phyloP scores from a whole-genome alignment of 1,140 invertebrate genomes.

The Dysdera silvatica region DNA sequence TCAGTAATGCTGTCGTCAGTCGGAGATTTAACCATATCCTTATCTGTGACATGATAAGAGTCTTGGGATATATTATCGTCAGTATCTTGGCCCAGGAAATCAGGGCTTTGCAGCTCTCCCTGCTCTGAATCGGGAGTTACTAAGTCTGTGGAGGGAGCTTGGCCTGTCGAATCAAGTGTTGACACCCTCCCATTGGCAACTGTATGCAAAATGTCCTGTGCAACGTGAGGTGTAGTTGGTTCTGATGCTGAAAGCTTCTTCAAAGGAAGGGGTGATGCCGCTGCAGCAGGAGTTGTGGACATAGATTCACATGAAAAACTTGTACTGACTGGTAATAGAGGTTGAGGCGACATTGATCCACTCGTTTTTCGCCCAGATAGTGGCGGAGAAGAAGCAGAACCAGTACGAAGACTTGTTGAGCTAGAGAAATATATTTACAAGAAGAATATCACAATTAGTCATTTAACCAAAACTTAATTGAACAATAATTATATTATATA shows the following conservation, averaged over 20 bases:
- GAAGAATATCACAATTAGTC: too few relatives aligned
- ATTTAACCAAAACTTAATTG: too few relatives aligned
- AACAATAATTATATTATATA: too few relatives aligned
- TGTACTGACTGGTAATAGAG: slow-evolving; percentile 37
- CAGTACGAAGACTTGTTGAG: slow-evolving; percentile 32
- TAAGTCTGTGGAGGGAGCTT: neutral
- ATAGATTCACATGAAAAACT: slow-evolving; percentile 33
- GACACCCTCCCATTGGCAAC: neutral
- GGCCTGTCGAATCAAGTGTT: neutral
- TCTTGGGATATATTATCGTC: slow-evolving; percentile 28
- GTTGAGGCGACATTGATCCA: slow-evolving; percentile 36
- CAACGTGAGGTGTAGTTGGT: slow-evolving; percentile 21
- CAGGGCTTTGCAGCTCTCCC: slow-evolving; percentile 9
- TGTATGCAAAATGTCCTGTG: neutral
- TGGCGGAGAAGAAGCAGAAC: slow-evolving; percentile 21
- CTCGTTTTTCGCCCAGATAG: slow-evolving; percentile 32
- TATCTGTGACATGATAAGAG: slow-evolving; percentile 23
- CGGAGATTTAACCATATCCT: slow-evolving; percentile 2
- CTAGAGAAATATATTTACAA: neutral
- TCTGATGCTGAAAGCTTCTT: slow-evolving; percentile 15
- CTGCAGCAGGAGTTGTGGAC: neutral
- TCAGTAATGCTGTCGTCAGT: slow-evolving; percentile 1
- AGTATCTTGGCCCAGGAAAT: slow-evolving; percentile 12
- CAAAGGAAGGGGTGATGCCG: neutral
- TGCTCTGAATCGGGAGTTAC: slow-evolving; percentile 1